Evolutionary conservation across 2,888 invertebrate genomes (phyloP).

Genomic region (Matsumyia berberina): DNA sequence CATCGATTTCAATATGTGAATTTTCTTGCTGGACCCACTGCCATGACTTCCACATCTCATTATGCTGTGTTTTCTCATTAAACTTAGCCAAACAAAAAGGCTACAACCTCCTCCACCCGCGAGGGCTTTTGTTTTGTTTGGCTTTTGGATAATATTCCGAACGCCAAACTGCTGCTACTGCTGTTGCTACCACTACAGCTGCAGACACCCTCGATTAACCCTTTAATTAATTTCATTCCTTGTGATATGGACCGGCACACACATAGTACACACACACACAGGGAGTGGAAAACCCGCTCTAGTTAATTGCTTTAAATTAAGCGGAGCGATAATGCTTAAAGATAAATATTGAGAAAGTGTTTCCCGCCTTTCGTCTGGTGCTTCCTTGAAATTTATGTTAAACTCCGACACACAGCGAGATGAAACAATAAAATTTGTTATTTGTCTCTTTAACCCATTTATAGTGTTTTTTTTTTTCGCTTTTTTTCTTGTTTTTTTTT

Average conservation of each 20-base stretch:
- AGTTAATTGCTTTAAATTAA: slow-evolving; percentile 75
- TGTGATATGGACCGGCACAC: slow-evolving; percentile 57
- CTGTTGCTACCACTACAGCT: not conserved
- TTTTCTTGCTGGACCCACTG: slow-evolving; percentile 45
- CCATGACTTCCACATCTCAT: slow-evolving; percentile 42
- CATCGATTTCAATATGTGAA: not conserved
- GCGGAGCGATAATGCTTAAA: slow-evolving; percentile 66
- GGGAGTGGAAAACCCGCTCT: slow-evolving; percentile 40
- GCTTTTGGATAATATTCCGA: slow-evolving; percentile 24
- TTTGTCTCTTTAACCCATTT: slow-evolving; percentile 41
- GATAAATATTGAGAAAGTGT: slow-evolving; percentile 71
- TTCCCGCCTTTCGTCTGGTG: not conserved
- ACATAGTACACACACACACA: slow-evolving; percentile 7
- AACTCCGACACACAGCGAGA: slow-evolving; percentile 9
- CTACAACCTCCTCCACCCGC: slow-evolving; percentile 16
- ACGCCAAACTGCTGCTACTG: slow-evolving; percentile 17
- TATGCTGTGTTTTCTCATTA: slow-evolving; percentile 49
- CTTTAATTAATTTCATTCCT: slow-evolving; percentile 68
- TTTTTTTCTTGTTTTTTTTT: not conserved
- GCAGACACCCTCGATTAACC: slow-evolving; percentile 71
- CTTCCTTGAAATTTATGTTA: slow-evolving; percentile 39
- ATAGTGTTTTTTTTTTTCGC: slow-evolving; percentile 32
- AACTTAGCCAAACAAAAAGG: slow-evolving; percentile 49
- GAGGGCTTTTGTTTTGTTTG: slow-evolving; percentile 14
- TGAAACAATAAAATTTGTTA: slow-evolving; percentile 55